Conservation (phyloP, 2,113 vertebrate genomes). For the Hemichromis elongatus region DNA sequence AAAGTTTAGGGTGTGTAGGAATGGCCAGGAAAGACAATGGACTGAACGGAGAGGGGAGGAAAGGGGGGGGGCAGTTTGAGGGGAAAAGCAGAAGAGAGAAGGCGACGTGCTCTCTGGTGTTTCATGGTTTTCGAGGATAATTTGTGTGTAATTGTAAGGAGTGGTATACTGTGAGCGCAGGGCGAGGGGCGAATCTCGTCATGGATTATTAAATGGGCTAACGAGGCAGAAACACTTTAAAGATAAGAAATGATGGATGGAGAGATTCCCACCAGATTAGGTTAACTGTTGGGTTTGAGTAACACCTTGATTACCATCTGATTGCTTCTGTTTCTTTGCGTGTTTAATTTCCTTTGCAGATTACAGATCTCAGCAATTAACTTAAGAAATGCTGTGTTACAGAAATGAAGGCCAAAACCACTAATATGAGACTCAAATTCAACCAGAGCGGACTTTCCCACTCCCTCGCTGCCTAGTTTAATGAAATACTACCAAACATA, state of each 20-base stretch:
- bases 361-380: neutral
- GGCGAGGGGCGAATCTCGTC: conserved; percentile 3
- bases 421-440: neutral
- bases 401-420: neutral
- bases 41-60: neutral
- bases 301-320: neutral
- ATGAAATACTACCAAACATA: neutral
- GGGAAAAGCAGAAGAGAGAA: conserved; percentile 5
- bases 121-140: conserved; percentile 25
- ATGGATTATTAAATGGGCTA: neutral
- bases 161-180: neutral
- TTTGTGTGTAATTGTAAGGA: conserved; percentile 37
- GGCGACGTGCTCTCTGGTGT: neutral
- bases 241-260: neutral
- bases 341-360: neutral
- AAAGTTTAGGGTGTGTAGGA: conserved; percentile 49
- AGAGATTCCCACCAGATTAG: neutral
- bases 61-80: neutral
- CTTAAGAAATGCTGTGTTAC: neutral
- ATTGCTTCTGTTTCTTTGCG: neutral
- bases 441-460: neutral
- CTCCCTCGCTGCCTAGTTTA: neutral
- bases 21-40: conserved; percentile 58
- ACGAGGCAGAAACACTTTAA: neutral
- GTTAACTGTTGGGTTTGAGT: neutral